Conservation (phyloP, 2,113 vertebrate genomes). For the Polypterus bichir region DNA sequence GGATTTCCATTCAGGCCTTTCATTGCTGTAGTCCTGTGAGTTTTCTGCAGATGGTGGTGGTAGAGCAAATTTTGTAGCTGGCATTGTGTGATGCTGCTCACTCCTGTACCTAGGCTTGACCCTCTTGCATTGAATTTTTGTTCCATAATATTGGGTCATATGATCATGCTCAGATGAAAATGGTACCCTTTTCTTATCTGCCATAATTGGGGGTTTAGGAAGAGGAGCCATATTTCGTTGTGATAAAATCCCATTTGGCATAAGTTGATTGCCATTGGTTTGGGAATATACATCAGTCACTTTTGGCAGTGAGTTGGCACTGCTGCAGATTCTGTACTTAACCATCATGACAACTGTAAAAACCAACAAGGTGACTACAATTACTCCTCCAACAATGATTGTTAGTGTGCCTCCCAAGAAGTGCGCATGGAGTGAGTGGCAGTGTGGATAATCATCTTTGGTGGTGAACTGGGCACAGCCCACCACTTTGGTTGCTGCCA, state of each 20-base stretch:
- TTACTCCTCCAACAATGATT: constrained; percentile 71
- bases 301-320: constrained; percentile 44
- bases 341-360: constrained; percentile 83
- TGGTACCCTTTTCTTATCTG: constrained; percentile 29
- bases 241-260: constrained; percentile 48
- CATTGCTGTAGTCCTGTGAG: background rate
- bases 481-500: constrained; percentile 68
- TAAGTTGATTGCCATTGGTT: constrained; percentile 62
- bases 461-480: constrained; percentile 77
- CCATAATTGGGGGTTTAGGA: constrained; percentile 27
- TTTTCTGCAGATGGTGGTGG: background rate
- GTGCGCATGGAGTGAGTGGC: constrained; percentile 73
- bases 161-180: constrained; percentile 38
- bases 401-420: constrained; percentile 81
- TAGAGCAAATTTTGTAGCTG: background rate
- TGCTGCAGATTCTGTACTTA: constrained; percentile 63
- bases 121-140: constrained; percentile 34
- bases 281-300: constrained; percentile 64
- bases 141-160: constrained; percentile 42
- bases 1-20: constrained; percentile 1
- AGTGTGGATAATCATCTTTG: constrained; percentile 67
- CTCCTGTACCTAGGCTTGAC: constrained; percentile 31
- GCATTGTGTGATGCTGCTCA: constrained; percentile 4
- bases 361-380: constrained; percentile 75
- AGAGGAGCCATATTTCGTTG: constrained; percentile 26